Percentiles rank a stretch among this genome's conserved stretches.
Conservation (phyloP, 1,140 invertebrate genomes). For the Trialeurodes vaporariorum region DNA sequence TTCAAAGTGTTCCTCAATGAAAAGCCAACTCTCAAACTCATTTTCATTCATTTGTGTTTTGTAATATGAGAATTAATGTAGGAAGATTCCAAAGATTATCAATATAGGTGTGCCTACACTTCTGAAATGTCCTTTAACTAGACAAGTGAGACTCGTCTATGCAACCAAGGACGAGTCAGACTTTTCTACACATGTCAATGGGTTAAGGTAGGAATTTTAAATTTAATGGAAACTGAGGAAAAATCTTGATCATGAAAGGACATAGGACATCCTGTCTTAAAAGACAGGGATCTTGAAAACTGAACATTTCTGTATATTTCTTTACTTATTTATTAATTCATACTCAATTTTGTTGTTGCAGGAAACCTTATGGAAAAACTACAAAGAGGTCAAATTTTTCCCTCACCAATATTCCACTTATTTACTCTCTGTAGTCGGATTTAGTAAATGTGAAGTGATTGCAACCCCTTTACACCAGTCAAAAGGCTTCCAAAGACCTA, state of each 20-base stretch:
- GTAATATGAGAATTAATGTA: too few relatives aligned
- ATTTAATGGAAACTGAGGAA: not conserved
- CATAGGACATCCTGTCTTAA: too few relatives aligned
- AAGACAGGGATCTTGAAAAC: not conserved
- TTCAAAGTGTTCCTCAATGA: too few relatives aligned
- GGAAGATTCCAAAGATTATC: too few relatives aligned
- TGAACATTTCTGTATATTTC: not conserved
- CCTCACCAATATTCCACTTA: conserved; percentile 85
- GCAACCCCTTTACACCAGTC: conserved; percentile 70
- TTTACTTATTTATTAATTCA: not conserved
- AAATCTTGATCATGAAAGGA: not conserved
- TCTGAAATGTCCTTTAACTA: too few relatives aligned
- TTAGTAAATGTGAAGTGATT: conserved; percentile 72
- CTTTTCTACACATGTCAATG: too few relatives aligned
- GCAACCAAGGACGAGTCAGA: too few relatives aligned
- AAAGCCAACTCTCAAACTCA: too few relatives aligned
- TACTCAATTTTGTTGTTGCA: conserved; percentile 39
- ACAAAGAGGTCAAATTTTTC: conserved; percentile 69
- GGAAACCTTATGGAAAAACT: conserved; percentile 78
- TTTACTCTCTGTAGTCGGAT: conserved; percentile 78
- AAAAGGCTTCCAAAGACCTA: conserved; percentile 80
- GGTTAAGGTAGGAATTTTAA: too few relatives aligned
- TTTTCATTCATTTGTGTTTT: too few relatives aligned
- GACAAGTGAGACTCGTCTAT: too few relatives aligned
- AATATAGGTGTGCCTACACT: too few relatives aligned